Percentiles rank a stretch among this genome's conserved stretches.
Conservation (phyloP, 2,888 invertebrate species). For the Himalopsyche anomala region DNA sequence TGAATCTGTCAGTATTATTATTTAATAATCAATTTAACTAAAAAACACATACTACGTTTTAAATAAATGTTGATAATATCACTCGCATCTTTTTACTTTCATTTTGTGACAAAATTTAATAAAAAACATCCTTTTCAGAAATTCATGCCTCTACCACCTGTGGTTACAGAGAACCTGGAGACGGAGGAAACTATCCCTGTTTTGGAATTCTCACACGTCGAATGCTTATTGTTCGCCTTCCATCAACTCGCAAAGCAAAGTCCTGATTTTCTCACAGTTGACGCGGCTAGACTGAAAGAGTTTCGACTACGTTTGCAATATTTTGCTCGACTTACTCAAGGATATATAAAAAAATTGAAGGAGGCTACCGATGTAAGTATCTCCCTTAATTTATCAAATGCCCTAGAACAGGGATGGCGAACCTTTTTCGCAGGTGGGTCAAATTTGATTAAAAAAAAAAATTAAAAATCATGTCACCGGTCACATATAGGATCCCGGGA, state of each 20-base stretch:
- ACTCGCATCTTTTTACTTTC: too few relatives aligned
- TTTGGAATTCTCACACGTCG: slow-evolving; percentile 94
- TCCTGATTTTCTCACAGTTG: slow-evolving; percentile 84
- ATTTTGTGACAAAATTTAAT: too few relatives aligned
- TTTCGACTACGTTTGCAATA: slow-evolving; percentile 92
- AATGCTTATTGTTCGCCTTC: slow-evolving; percentile 89
- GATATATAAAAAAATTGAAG: slow-evolving; percentile 83
- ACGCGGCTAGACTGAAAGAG: slow-evolving; percentile 87
- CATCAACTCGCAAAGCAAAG: slow-evolving; percentile 87
- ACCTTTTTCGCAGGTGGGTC: too few relatives aligned
- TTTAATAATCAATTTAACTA: too few relatives aligned
- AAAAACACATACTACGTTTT: too few relatives aligned
- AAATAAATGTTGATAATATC: too few relatives aligned
- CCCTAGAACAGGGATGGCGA: too few relatives aligned
- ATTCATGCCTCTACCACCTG: slow-evolving; percentile 92
- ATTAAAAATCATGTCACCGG: too few relatives aligned
- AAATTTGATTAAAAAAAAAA: too few relatives aligned
- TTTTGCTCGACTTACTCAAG: slow-evolving; percentile 94
- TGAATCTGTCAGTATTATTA: too few relatives aligned
- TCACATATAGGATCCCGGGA: too few relatives aligned
- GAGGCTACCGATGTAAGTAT: slow-evolving; percentile 77
- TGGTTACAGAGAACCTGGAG: slow-evolving; percentile 76
- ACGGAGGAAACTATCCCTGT: slow-evolving; percentile 82
- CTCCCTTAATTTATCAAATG: too few relatives aligned
- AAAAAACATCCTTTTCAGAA: slow-evolving; percentile 77